A percentile compares a stretch with the other conserved stretches of the same genome.
Evolutionary conservation across 2,797 vertebrate species (phyloP).

Genomic region (Syngnathus acus): DNA sequence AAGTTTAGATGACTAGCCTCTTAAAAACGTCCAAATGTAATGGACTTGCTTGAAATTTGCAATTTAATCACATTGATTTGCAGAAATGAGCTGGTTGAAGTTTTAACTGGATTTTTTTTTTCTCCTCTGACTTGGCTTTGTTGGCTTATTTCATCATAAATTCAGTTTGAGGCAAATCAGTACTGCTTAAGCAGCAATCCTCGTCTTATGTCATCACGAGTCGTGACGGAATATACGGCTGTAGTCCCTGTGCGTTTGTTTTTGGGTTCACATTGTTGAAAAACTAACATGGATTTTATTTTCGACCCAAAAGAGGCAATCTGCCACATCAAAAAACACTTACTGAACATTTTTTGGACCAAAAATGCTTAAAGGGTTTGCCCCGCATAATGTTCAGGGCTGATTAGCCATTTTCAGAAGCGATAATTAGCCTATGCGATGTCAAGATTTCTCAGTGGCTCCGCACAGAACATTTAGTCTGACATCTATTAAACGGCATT

Average conservation of each 20-base stretch:
- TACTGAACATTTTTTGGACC: slow-evolving; percentile 18
- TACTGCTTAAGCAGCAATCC: not conserved
- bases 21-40: slow-evolving; percentile 4
- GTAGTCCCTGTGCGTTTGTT: not conserved
- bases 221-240: not conserved
- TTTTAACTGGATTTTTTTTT: not conserved
- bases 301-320: slow-evolving; percentile 13
- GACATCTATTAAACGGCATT: slow-evolving; percentile 52
- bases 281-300: slow-evolving; percentile 15
- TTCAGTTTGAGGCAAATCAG: not conserved
- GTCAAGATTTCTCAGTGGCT: slow-evolving; percentile 25
- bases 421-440: slow-evolving; percentile 45
- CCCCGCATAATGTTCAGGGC: slow-evolving; percentile 29
- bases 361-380: slow-evolving; percentile 23
- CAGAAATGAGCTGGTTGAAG: not conserved
- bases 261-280: not conserved
- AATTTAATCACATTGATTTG: not conserved
- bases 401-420: slow-evolving; percentile 49
- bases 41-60: not conserved
- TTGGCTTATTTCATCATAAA: not conserved
- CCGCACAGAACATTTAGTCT: slow-evolving; percentile 41
- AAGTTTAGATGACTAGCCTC: not conserved
- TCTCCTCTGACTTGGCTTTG: not conserved
- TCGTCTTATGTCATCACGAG: not conserved
- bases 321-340: slow-evolving; percentile 30